Base-by-base conservation (phyloP, 30 jellyfish, hydroid and myxozoan species). In the Phacellophora camtschatica region DNA sequence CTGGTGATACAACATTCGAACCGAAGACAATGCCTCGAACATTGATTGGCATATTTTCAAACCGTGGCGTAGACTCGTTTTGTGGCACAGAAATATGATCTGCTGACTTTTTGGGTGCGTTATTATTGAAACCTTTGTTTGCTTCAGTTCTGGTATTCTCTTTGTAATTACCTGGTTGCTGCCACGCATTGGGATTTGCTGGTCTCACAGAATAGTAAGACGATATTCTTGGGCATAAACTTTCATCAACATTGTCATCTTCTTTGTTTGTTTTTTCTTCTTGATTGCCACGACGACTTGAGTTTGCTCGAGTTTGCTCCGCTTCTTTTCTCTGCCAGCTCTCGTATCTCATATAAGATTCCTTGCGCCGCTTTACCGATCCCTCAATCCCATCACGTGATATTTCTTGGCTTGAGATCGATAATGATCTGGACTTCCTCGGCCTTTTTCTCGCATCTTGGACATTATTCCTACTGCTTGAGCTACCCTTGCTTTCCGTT, bases 141-240 rank as follows among this genome's bases (percentile, higher is more conserved):
- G n/a, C n/a, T n/a, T n/a, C n/a, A n/a, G n/a, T n/a, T n/a, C 61
- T 28, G 20, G 61, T 0, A 3, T 46, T 46, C 5, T 46, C 61
- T 10, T 46, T 28, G 20, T 46, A 0, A 46, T 23, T 15, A 23
- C 50, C 31, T 18, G 37, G 50, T 61, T 61, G 74, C 49, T 61
- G 74, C 27, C 37, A 24, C 20, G 48, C 22, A 61, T 72, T 64
- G 16, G 41, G 0, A 28, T 74, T 56, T 19, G 28, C 35, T 33
- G 59, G 30, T 28, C 71, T 42, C 33, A 72, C 74, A 9, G 86
- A 72, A 33, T 50, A 72, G 22, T 72, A 72, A 1, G 86, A 72
- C 5, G 86, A 51, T 72, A 72, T 72, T 48, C 37, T 72, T 53
- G 86, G 86, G 29, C 57, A 42, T 18, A 53, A 2, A 9, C 46